Base-by-base conservation (phyloP, 2,888 invertebrate genomes). In the Pristionchus mayeri region DNA sequence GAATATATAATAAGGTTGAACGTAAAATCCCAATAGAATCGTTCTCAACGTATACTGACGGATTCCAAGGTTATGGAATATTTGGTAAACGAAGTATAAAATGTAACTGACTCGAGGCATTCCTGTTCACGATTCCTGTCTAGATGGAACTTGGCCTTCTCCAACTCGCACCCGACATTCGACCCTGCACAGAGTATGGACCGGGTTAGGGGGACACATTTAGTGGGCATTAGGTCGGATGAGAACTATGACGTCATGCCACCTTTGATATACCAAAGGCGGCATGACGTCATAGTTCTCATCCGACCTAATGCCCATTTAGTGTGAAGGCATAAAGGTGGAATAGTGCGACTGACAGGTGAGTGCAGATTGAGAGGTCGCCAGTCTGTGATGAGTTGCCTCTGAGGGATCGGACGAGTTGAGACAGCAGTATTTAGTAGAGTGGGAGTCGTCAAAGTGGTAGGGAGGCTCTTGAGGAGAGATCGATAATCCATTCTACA, bases 141-240 rank as follows among this genome's bases (percentile, higher is more conserved):
- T 1, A 34, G 63, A 6, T 34, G 63, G 34, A 18, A 34, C 34
- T 63, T 63, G 34, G 63, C 63, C 34, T 63, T 63, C 34, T 63
- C 63, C 7, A 63, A 63, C 34, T 63, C 63, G 63, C 63, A 63
- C 21, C 34, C 63, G 34, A 63, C 63, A 18, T 63, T 63, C 6
- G 63, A 63, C 63, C 63, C 63, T 44, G 44, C 44, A 44, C 44
- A 44, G 44, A 44, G 44, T 44, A 44, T 44, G 7, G 6, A 44
- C 44, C 6, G 44, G n/a, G n/a, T n/a, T n/a, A n/a, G n/a, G n/a
- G n/a, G n/a, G n/a, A n/a, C n/a, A n/a, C n/a, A n/a, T n/a, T n/a
- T n/a, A n/a, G n/a, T n/a, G n/a, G n/a, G n/a, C n/a, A n/a, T n/a
- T n/a, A n/a, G n/a, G n/a, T n/a, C n/a, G n/a, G n/a, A n/a, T n/a